Conservation (phyloP, 2,888 invertebrate species). For the Tiphia femorata region DNA sequence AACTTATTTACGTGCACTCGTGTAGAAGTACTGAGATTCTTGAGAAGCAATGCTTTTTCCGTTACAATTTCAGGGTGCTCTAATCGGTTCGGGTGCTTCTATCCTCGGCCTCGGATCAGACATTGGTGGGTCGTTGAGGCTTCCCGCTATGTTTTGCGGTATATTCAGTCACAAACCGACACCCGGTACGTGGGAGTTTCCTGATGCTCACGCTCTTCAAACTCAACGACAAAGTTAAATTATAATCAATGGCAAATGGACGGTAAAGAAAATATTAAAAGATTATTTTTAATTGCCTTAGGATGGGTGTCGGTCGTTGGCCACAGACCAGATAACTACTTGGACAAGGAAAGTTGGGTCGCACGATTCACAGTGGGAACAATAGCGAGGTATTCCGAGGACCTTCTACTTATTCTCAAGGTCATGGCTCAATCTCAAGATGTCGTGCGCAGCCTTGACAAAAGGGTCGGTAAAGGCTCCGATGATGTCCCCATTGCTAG, state of each 20-base stretch:
- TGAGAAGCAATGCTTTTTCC: too few species aligned
- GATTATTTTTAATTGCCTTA: not conserved
- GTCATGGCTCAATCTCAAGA: conserved; percentile 74
- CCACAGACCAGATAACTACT: conserved; percentile 77
- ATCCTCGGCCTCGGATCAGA: conserved; percentile 89
- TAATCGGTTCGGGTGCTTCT: conserved; percentile 85
- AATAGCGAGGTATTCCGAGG: conserved; percentile 88
- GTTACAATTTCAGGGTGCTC: conserved; percentile 80
- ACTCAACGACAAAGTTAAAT: too few species aligned
- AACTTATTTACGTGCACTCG: too few species aligned
- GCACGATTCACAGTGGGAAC: conserved; percentile 87
- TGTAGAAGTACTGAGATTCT: too few species aligned
- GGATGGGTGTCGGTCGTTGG: conserved; percentile 75
- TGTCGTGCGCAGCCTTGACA: conserved; percentile 69
- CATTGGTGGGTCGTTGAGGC: conserved; percentile 88
- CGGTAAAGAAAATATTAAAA: not conserved
- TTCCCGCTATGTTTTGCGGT: conserved; percentile 92
- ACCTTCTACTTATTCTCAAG: conserved; percentile 82
- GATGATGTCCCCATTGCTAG: too few species aligned
- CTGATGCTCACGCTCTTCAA: too few species aligned
- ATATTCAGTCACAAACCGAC: conserved; percentile 94
- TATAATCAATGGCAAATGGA: not conserved
- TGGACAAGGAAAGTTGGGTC: conserved; percentile 75
- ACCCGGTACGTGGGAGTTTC: conserved; percentile 69
- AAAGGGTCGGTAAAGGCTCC: conserved; percentile 71